Base-by-base conservation (phyloP, 2,888 invertebrate species). In the Papilio gigon region DNA sequence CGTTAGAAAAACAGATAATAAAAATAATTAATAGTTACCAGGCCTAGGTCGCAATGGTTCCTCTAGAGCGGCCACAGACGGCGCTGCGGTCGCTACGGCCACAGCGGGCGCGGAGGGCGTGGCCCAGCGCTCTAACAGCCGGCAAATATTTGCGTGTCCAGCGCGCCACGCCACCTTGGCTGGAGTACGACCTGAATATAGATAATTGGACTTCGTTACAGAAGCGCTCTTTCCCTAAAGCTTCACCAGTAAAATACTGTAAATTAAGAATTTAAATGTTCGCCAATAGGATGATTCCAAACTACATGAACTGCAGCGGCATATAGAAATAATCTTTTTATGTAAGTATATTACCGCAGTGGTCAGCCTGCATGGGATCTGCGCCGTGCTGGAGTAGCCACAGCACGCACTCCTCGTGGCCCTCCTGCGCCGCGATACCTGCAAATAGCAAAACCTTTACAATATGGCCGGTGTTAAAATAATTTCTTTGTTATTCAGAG, bases 371-470 rank as follows among this genome's bases (percentile, higher is more conserved):
- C 78, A 95, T 93, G 0, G 97, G 97, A 86, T 97, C 96, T 0
- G 97, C 97, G 17, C 97, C 97, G 75, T 97, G 96, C 77, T 96
- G 96, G 47, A 96, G 85, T 33, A 97, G 87, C 80, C 95, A 96
- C 68, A 96, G 92, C 0, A 98, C 98, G 79, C 98, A 98, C 72
- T 96, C 95, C 77, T 97, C 97, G 81, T 98, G 98, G 0, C 98
- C 98, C 85, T 98, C 98, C 86, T 98, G 98, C 0, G 98, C 97
- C 0, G 98, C 98, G 69, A 99, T 98, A 77, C 98, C 96, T 95
- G 76, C 12, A 35, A 61, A 9, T n/a, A n/a, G n/a, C 25, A 5
- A 40, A 40, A 37, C 33, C 33, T 33, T 8, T 3, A 30, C 2
- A 17, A 4, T n/a, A n/a, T n/a, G n/a, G n/a, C n/a, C n/a, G n/a